These are phyloP conservation scores for Etia nguti DNA, from an alignment of 2,113 vertebrate genomes.

Conservation along the genomic window DNA sequence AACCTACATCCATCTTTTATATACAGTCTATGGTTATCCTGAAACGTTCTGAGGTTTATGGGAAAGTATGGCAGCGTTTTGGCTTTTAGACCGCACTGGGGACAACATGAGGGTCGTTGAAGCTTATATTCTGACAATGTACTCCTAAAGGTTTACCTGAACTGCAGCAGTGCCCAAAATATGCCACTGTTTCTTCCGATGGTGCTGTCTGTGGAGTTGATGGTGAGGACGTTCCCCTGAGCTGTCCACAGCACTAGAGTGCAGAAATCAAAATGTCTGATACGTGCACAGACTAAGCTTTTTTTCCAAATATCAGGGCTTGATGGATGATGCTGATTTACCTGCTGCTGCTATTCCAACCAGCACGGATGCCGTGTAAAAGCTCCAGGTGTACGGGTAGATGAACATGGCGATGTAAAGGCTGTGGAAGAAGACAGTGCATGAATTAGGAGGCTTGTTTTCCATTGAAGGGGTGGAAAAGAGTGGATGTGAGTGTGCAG, in stretches of 20 bases:
- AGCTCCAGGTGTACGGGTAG: constrained; percentile 87
- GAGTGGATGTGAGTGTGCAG: fast-evolving
- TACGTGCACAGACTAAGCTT: background rate
- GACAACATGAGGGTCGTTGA: fast-evolving
- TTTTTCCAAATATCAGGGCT: fast-evolving
- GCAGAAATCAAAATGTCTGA: background rate
- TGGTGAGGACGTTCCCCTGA: constrained; percentile 89
- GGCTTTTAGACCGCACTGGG: background rate
- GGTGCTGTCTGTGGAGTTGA: constrained; percentile 87
- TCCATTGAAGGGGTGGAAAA: fast-evolving
- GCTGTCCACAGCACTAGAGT: constrained; percentile 93
- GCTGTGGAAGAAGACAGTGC: constrained; percentile 53
- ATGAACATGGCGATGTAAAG: constrained; percentile 96
- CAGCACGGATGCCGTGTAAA: constrained; percentile 92
- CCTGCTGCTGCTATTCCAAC: constrained; percentile 93
- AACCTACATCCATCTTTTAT: background rate
- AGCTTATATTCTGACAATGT: too few species aligned
- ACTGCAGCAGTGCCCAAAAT: constrained; percentile 95
- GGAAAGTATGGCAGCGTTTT: fast-evolving
- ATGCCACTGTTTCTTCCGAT: constrained; percentile 97
- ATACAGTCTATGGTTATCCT: background rate
- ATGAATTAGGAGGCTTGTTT: fast-evolving
- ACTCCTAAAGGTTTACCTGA: constrained; percentile 72
- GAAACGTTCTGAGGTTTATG: background rate
- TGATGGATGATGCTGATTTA: constrained; percentile 1